Evolutionary conservation across 2,113 vertebrate genomes (phyloP), one percentile per base, ranked within the genome.

Genomic region (Otocyon megalotis): DNA sequence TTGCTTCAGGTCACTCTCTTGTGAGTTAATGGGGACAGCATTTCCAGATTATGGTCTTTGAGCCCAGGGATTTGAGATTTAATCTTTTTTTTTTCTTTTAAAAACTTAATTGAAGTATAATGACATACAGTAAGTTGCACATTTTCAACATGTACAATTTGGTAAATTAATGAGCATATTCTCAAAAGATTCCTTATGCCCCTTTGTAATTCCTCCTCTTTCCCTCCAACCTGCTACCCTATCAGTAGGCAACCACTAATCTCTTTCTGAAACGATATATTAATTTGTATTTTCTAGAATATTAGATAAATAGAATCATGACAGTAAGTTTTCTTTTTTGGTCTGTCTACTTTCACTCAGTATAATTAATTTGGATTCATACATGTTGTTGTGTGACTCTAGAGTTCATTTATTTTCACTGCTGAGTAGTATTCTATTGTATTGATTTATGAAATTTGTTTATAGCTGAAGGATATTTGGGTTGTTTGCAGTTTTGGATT

Each of bases 51-150:
- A 76, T 5, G n/a, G 35, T 74, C 69, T 83, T 88, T 77, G 85
- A 77, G 60, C 37, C 58, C 20, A 88, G 32, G 58, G 54, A 12
- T 56, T 32, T 69, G 76, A 89, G 69, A 89, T 77, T 89, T 65
- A 76, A 88, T 67, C 48, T 65, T 93, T 81, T 65, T 88, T 88
- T 69, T 72, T 72, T n/a, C 48, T 76, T 83, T 96, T 79, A 76
- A 96, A 19, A 76, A 12, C 22, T 81, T 48, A 76, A 82, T 26
- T 86, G 37, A 86, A 43, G 3, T 65, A 35, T 58, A 82, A 82
- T 83, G 30, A 77, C 50, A 89, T 37, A 69, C 5, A 83, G 58
- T 67, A 67, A 88, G 60, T 28, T 50, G 8, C 10, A 82, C 30
- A 53, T 58, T 58, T 77, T 76, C 83, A 74, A 93, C 88, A 30